These are phyloP conservation scores for Eulemur macaco DNA, from an alignment of 2,113 vertebrate species.

Conservation along the genomic window DNA sequence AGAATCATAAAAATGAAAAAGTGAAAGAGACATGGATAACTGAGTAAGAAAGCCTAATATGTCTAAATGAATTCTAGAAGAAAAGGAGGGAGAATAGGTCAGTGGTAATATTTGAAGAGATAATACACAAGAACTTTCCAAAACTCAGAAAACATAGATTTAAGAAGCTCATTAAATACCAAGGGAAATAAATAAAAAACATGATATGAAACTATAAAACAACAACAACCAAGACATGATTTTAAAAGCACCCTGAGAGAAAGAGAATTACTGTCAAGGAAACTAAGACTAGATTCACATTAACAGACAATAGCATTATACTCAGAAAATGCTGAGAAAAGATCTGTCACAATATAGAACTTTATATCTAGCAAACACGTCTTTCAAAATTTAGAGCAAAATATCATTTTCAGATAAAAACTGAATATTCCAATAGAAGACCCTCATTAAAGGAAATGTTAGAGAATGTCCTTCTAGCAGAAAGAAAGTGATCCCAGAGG, in stretches of 20 bases:
- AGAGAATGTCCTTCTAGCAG: background rate
- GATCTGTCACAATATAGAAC: background rate
- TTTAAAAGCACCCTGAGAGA: background rate
- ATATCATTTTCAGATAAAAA: slow-evolving; percentile 6
- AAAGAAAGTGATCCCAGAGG: background rate
- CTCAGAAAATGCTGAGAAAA: background rate
- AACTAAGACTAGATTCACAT: background rate
- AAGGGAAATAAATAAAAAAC: background rate
- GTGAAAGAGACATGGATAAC: background rate
- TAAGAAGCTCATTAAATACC: background rate
- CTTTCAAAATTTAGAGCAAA: slow-evolving; percentile 4
- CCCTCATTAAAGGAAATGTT: background rate
- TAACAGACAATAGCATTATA: background rate
- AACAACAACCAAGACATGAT: background rate
- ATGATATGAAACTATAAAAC: slow-evolving; percentile 1
- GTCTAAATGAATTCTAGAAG: background rate
- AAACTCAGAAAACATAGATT: background rate
- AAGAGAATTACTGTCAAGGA: background rate
- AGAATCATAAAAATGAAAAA: slow-evolving; percentile 5
- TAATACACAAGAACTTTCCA: background rate
- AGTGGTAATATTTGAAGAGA: background rate
- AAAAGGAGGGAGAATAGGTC: background rate
- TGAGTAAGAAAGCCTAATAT: background rate
- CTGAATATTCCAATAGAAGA: background rate
- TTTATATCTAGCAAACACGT: background rate